Evolutionary conservation across 2,797 vertebrate genomes (phyloP), one percentile per base, ranked within the genome.

Genomic region (Cossypha caffra): DNA sequence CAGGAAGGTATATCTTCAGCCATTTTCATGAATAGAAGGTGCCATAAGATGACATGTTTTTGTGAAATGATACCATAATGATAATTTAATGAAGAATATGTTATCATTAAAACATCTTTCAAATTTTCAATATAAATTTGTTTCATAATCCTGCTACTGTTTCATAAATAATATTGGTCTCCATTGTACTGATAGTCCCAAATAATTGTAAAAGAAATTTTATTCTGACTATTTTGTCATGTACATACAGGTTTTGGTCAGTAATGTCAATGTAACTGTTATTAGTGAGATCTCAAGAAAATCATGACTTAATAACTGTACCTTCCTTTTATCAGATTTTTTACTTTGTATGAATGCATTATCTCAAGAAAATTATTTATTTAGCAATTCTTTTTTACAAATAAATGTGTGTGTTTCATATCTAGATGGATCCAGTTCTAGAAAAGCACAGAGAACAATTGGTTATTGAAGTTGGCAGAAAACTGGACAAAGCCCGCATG

Each of bases 401-500:
- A 79, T 84, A 73, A 79, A 55, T 59, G 8, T 59, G 4, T 89
- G 29, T 73, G 4, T 33, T 93, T 79, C 8, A 0, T 79, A 7
- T 87, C 7, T 95, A 99, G 99, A 98, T 99, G 98, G 99, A 99
- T 96, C 99, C 98, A 14, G 91, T 94, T 67, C 92, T 99, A 98
- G 98, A 99, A 97, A 98, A 99, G 63, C 99, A 99, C 98, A 98
- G 99, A 96, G 98, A 98, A 95, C 99, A 99, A 47, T 51, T 99
- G 88, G 98, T 99, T 85, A 97, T 99, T 95, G 99, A 99, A 98
- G 98, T 98, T 2, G 99, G 99, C 63, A 98, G 98, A 92, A 99
- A 99, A 97, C 96, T 99, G 96, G 99, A 99, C 95, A 99, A 99
- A 97, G 99, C 99, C 62, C 98, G 98, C 35, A 99, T 99, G 99